Conservation (phyloP, 2,888 invertebrate species). For the Micoletzkya japonica region DNA sequence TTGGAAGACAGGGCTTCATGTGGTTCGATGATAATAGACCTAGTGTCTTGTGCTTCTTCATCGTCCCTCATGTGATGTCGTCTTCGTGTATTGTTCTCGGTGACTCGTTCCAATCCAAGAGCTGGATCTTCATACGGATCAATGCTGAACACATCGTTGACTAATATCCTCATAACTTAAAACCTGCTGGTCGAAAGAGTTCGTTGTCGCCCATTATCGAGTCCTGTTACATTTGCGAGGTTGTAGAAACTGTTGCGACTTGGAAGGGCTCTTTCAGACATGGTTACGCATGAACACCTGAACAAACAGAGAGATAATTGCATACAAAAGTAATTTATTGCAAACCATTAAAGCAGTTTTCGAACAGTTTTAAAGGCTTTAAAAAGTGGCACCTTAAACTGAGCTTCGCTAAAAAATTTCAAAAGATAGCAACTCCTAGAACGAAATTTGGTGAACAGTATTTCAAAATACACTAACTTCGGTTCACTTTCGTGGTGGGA, state of each 20-base stretch:
- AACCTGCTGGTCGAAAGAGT: slow-evolving; percentile 25
- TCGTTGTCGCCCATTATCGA: slow-evolving; percentile 5
- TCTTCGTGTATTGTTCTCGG: slow-evolving; percentile 10
- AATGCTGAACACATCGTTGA: slow-evolving; percentile 39
- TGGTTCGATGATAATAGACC: background rate
- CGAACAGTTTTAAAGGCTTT: too few relatives aligned
- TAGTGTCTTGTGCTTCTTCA: background rate
- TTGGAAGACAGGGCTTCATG: slow-evolving; percentile 44
- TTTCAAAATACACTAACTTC: too few relatives aligned
- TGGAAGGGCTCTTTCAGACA: slow-evolving; percentile 3
- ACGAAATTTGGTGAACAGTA: too few relatives aligned
- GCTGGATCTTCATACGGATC: slow-evolving; percentile 63
- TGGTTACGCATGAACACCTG: slow-evolving; percentile 9
- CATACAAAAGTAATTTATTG: too few relatives aligned
- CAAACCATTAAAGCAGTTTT: too few relatives aligned
- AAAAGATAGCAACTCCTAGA: too few relatives aligned
- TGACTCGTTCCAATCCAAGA: slow-evolving; percentile 56
- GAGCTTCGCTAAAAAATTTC: too few relatives aligned
- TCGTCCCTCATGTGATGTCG: background rate
- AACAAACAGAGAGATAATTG: too few relatives aligned
- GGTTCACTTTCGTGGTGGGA: too few relatives aligned
- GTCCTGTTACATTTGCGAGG: background rate
- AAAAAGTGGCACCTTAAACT: too few relatives aligned
- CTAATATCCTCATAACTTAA: background rate
- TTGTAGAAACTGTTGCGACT: slow-evolving; percentile 21